A percentile compares a stretch with the other conserved stretches of the same genome.
These are phyloP conservation scores for Natator depressus DNA, from an alignment of 2,113 vertebrate genomes.

Conservation along the genomic window DNA sequence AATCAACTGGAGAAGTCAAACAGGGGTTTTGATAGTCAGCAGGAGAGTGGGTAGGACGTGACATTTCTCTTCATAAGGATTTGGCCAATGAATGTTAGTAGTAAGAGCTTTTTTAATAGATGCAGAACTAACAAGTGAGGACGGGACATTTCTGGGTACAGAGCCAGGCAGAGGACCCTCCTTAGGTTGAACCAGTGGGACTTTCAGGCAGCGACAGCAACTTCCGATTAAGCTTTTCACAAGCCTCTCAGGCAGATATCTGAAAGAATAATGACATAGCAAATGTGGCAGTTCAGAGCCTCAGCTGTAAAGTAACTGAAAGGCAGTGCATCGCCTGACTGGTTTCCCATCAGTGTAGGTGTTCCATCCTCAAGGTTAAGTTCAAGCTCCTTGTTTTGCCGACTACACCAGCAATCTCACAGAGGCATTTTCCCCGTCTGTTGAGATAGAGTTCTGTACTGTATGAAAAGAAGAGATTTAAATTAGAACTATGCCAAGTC, in stretches of 20 bases:
- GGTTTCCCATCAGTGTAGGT: conserved; percentile 32
- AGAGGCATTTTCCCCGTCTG: background rate
- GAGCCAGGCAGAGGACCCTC: background rate
- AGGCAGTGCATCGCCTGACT: conserved; percentile 22
- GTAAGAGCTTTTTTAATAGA: background rate
- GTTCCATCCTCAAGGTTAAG: conserved; percentile 35
- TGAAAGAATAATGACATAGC: conserved; percentile 48
- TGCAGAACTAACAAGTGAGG: background rate
- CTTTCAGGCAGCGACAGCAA: background rate
- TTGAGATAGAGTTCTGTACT: conserved; percentile 19
- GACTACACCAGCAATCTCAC: background rate
- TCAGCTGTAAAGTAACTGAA: conserved; percentile 44
- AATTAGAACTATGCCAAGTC: background rate
- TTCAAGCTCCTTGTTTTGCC: conserved; percentile 33
- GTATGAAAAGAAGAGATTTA: background rate
- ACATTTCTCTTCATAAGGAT: conserved; percentile 42
- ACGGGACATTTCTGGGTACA: conserved; percentile 28
- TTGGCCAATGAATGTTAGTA: background rate
- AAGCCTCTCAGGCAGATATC: conserved; percentile 48
- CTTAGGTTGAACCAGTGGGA: conserved; percentile 17
- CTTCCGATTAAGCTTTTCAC: background rate
- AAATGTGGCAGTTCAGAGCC: conserved; percentile 58
- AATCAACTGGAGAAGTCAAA: background rate
- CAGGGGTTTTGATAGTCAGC: conserved; percentile 30
- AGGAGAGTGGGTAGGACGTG: background rate